Percentiles rank a stretch among this genome's conserved stretches.
phyloP scores from a whole-genome alignment of 2,888 invertebrate species.

The Dyspetes luteomarginatus region DNA sequence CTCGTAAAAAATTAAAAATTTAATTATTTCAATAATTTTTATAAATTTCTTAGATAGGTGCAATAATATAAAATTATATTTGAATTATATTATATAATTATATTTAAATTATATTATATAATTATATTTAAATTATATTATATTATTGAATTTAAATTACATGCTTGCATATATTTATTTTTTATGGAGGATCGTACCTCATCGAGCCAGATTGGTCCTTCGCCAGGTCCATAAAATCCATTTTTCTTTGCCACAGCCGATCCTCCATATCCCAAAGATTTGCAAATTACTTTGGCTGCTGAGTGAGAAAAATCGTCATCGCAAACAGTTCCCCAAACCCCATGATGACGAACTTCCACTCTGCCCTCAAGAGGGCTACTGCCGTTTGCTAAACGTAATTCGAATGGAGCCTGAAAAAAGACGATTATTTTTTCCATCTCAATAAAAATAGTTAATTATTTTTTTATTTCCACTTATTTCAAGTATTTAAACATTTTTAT shows the following conservation, averaged over 20 bases:
- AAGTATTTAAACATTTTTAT: neutral
- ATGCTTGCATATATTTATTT: neutral
- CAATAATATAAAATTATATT: neutral
- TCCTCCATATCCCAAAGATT: constrained; percentile 85
- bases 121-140: too few relatives aligned
- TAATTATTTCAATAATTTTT: too few relatives aligned
- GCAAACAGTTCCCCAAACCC: constrained; percentile 91
- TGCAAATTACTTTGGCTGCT: constrained; percentile 88
- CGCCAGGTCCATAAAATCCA: constrained; percentile 85
- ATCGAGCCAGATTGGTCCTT: constrained; percentile 89
- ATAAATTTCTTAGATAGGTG: too few relatives aligned
- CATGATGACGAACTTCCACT: constrained; percentile 88
- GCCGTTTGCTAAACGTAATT: constrained; percentile 87
- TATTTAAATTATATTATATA: neutral
- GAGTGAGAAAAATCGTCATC: constrained; percentile 89
- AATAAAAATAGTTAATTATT: too few relatives aligned
- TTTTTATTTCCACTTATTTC: too few relatives aligned
- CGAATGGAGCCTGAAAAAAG: constrained; percentile 83
- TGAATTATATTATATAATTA: neutral
- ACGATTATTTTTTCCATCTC: neutral
- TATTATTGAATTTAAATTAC: too few relatives aligned
- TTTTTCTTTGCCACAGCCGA: constrained; percentile 84
- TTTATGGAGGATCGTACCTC: constrained; percentile 83
- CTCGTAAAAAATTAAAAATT: too few relatives aligned
- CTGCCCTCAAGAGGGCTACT: constrained; percentile 86